These are phyloP conservation scores for Drosophila willistoni DNA, from an alignment of 1,140 invertebrate species.

Conservation along the genomic window DNA sequence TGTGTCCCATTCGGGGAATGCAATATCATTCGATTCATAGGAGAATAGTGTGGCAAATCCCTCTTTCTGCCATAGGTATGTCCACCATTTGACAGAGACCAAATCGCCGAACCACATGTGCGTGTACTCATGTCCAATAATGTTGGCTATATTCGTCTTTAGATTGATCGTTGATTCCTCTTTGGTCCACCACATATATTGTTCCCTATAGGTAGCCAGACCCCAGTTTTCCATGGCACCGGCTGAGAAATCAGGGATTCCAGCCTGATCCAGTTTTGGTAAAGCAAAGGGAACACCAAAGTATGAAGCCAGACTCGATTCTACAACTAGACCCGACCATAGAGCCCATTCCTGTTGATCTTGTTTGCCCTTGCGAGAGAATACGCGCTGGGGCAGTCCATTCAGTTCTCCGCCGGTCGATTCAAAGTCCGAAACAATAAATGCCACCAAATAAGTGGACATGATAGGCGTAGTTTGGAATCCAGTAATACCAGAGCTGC, in stretches of 20 bases:
- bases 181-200: constrained; percentile 71
- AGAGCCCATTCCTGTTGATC: constrained; percentile 60
- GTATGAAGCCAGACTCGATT: constrained; percentile 53
- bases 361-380: constrained; percentile 63
- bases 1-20: constrained; percentile 67
- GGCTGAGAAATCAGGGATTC: constrained; percentile 71
- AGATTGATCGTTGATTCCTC: constrained; percentile 60
- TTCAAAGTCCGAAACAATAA: constrained; percentile 88
- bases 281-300: constrained; percentile 59
- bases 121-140: constrained; percentile 86
- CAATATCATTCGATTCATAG: constrained; percentile 83
- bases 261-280: constrained; percentile 71
- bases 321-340: constrained; percentile 55
- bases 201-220: constrained; percentile 70
- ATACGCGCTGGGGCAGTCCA: constrained; percentile 71
- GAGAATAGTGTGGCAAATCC: constrained; percentile 84
- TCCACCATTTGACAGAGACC: constrained; percentile 87
- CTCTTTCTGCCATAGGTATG: constrained; percentile 85
- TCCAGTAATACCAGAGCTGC: constrained; percentile 54
- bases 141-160: constrained; percentile 84
- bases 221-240: constrained; percentile 82
- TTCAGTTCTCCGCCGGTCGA: constrained; percentile 59
- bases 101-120: constrained; percentile 90
- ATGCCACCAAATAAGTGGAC: constrained; percentile 91
- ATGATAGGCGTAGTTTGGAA: constrained; percentile 69